Base-by-base conservation (phyloP, 2,113 vertebrate species). In the Eclectus roratus region DNA sequence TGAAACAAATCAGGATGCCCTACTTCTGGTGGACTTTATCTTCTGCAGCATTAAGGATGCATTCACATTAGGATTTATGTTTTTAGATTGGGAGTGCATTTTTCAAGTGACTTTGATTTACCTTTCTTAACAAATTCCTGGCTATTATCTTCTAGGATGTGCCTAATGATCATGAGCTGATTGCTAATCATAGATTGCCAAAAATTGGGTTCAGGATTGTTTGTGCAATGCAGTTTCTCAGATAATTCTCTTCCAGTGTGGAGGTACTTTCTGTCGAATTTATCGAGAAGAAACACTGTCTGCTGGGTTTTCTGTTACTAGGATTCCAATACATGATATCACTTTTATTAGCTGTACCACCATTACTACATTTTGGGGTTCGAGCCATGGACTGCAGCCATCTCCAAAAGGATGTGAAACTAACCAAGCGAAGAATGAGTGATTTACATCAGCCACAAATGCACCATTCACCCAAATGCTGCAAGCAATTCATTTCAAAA, bases 401-500 rank as follows among this genome's bases (percentile, higher is more conserved):
- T 77, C 84, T 89, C 69, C 41, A 84, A 86, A 87, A 92, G 72
- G 84, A 92, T 90, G 33, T 88, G 88, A 95, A 95, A 88, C 49
- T 70, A 73, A 84, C 56, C 43, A 73, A 94, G 53, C 4, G 12
- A 79, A 92, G 90, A 95, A 94, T 64, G 53, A 78, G 1, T 77
- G 72, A 93, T 95, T 94, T 95, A 88, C 37, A 94, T 88, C 41
- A 80, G 80, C 50, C 72, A 82, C 72, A 94, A 93, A 88, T 44
- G 61, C 39, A 80, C 69, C 79, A 89, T 94, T 96, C 76, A 82
- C 76, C 31, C 20, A 2, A 81, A 89, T 58, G 69, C 33, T 90
- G 53, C 93, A 93, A 88, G 72, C 31, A 88, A 86, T 85, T 92
- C 3, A 73, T 95, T 97, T 96, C 49, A 87, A 88, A 97, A 82